Percentiles rank a stretch among this genome's conserved stretches.
Evolutionary conservation across 2,113 vertebrate genomes (phyloP).

Genomic region (Pseudorectes ferrugineus): DNA sequence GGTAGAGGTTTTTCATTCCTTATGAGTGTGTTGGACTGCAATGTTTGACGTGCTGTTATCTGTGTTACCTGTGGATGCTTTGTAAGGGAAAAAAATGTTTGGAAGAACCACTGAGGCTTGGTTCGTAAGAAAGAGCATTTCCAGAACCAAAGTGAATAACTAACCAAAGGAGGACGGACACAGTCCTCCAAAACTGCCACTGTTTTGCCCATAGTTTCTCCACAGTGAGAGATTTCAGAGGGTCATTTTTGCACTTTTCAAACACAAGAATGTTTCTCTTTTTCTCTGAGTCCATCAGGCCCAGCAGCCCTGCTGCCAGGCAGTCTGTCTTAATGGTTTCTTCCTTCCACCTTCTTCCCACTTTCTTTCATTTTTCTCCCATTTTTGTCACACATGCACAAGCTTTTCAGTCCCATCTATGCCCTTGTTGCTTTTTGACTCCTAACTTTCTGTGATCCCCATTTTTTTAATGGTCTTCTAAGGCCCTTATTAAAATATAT

Average conservation of each 20-base stretch:
- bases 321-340: background rate
- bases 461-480: background rate
- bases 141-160: background rate
- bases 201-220: background rate
- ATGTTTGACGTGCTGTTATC: background rate
- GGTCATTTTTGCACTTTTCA: background rate
- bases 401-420: background rate
- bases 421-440: background rate
- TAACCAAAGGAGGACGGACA: background rate
- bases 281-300: background rate
- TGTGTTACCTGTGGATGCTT: fast-evolving
- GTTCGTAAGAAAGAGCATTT: background rate
- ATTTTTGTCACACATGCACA: background rate
- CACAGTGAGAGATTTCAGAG: background rate
- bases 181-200: fast-evolving
- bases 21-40: background rate
- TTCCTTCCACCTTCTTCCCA: background rate
- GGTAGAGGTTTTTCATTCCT: background rate
- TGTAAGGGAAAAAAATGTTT: background rate
- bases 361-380: background rate
- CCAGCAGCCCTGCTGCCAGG: background rate
- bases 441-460: fast-evolving
- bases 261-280: background rate
- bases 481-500: background rate
- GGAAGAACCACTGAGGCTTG: background rate